Evolutionary conservation across 2,113 vertebrate species (phyloP).

Genomic region (Sinocyclocheilus anshuiensis): DNA sequence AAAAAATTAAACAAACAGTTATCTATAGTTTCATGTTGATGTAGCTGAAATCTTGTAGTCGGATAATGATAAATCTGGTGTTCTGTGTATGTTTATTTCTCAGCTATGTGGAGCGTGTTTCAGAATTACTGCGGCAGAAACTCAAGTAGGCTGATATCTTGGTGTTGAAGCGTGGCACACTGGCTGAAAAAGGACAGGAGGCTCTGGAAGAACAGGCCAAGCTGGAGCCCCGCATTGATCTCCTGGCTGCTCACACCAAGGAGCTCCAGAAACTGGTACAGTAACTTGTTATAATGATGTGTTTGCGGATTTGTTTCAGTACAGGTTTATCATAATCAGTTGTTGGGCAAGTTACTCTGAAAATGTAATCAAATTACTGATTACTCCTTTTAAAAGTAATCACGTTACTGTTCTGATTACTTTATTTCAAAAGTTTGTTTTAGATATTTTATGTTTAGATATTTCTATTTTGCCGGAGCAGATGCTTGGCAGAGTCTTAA

Average conservation of each 20-base stretch:
- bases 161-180: slow-evolving; percentile 77
- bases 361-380: no score
- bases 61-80: not conserved
- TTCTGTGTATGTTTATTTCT: slow-evolving; percentile 26
- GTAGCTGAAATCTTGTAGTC: not conserved
- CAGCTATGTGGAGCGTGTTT: slow-evolving; percentile 92
- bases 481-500: not conserved
- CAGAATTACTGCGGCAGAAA: slow-evolving; percentile 85
- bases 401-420: no score
- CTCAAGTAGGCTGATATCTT: slow-evolving; percentile 88
- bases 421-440: no score
- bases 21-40: not conserved
- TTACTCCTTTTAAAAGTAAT: no score
- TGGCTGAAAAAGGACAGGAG: slow-evolving; percentile 79
- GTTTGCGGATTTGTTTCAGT: not conserved
- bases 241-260: slow-evolving; percentile 78
- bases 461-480: not conserved
- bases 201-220: slow-evolving; percentile 82
- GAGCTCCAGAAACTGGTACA: slow-evolving; percentile 88
- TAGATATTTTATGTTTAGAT: no score
- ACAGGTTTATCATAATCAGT: not conserved
- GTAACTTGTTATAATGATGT: not conserved
- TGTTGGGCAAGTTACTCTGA: no score
- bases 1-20: no score
- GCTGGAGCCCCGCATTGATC: slow-evolving; percentile 87